Evolutionary conservation across 2,113 vertebrate species (phyloP), one percentile per base, ranked within the genome.

Genomic region (Isichthys henryi): DNA sequence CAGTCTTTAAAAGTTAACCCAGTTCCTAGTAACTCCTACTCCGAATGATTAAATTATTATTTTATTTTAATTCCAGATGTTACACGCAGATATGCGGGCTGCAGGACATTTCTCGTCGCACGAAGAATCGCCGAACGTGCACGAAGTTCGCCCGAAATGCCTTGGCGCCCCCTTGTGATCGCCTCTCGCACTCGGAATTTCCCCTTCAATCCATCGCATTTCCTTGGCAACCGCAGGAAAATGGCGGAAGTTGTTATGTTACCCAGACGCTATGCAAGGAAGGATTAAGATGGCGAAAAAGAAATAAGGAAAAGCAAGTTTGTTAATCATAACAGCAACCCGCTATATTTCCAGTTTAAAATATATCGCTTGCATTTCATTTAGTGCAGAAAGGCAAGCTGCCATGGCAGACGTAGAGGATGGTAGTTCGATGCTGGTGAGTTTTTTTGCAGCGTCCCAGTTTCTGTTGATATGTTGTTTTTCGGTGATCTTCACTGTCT

Each of bases 341-440:
- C 5, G 8, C 21, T 53, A 6, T 23, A 15, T n/a, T 35, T n/a
- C 19, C 43, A 27, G 58, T 19, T n/a, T 35, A 53, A 45, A 39
- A 48, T 53, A 56, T 31, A 39, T n/a, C 27, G 31, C 53, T 35
- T 53, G 15, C 49, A 7, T 82, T 89, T 52, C 21, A 70, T 50
- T 52, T 8, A 50, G 66, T 70, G 21, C 43, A 74, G 11, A n/a
- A 50, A 58, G 19, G 87, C 39, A 39, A 77, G 58, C 56, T 43
- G 50, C 5, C 3, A 92, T 82, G 89, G 80, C 77, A 84, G 91
- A 93, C 52, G 94, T 93, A 92, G 95, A 95, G 90, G 94, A 96
- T 4, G 94, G 95, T 88, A 94, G 95, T 11, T 93, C 93, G 56
- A 52, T 92, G 10, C 80, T 96, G 93, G 96, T 96, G 90, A 95